phyloP scores from a whole-genome alignment of 2,113 vertebrate species.

The Aldabrachelys gigantea region DNA sequence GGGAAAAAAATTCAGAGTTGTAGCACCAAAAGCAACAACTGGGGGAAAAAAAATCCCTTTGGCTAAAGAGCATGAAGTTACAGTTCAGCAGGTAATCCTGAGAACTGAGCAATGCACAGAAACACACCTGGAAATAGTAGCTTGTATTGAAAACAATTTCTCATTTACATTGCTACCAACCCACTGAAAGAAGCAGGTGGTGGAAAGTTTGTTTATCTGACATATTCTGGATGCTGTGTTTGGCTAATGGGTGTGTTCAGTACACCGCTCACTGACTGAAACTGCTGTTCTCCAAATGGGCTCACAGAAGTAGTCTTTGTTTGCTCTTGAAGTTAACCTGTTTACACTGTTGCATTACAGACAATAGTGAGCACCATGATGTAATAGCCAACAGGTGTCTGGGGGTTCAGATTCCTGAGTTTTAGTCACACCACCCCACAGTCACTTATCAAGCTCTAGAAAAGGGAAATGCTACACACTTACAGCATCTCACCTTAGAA shows the following conservation, averaged over 20 bases:
- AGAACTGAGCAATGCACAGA: neutral
- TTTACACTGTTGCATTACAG: neutral
- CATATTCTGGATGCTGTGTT: fast-evolving
- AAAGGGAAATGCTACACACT: neutral
- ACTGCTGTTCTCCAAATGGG: neutral
- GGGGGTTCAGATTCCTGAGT: neutral
- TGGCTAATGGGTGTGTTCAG: neutral
- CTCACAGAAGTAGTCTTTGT: neutral
- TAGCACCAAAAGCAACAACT: neutral
- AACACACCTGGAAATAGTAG: neutral
- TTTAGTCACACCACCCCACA: neutral
- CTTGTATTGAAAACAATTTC: neutral
- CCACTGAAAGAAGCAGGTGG: fast-evolving
- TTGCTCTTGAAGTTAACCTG: fast-evolving
- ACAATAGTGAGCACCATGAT: neutral
- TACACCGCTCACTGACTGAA: neutral
- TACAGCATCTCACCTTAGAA: fast-evolving
- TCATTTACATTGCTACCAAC: fast-evolving
- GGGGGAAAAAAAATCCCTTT: neutral
- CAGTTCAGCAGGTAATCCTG: neutral
- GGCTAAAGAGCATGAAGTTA: neutral
- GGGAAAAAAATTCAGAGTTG: fast-evolving
- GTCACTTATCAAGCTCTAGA: neutral
- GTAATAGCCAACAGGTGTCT: neutral
- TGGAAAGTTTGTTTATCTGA: fast-evolving